A percentile compares a stretch with the other conserved stretches of the same genome.
These are phyloP conservation scores for Actenoides hombroni DNA, from an alignment of 2,113 vertebrate species.

Conservation along the genomic window DNA sequence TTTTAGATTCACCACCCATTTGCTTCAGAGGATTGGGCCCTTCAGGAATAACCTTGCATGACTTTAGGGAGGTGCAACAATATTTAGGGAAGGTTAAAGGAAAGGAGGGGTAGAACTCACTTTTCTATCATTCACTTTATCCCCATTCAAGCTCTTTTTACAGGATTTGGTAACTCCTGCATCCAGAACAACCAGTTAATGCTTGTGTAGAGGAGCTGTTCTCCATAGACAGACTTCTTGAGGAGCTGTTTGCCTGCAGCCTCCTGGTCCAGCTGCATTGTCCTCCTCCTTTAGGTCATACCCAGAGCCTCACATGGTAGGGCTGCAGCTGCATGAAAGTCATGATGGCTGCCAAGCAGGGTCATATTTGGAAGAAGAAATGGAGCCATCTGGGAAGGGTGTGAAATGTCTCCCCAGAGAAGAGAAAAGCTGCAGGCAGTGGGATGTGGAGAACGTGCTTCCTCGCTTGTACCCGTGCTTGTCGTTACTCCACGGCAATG, in stretches of 20 bases:
- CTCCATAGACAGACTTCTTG: neutral
- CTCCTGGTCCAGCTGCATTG: neutral
- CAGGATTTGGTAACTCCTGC: neutral
- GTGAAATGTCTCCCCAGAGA: neutral
- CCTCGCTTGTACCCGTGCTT: neutral
- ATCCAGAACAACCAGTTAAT: neutral
- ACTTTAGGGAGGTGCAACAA: neutral
- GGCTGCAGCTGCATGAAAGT: neutral
- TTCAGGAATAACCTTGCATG: neutral
- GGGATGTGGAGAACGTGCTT: neutral
- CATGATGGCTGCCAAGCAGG: fast-evolving
- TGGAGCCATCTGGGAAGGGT: neutral
- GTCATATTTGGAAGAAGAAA: neutral
- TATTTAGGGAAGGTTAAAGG: neutral
- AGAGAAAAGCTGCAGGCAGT: neutral
- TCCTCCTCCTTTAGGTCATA: neutral
- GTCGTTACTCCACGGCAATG: fast-evolving
- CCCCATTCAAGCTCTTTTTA: neutral
- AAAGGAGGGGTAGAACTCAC: neutral
- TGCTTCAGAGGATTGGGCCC: neutral
- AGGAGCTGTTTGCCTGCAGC: neutral
- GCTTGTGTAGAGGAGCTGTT: neutral
- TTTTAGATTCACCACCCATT: neutral
- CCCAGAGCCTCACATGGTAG: neutral
- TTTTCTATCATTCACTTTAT: neutral